These are phyloP conservation scores for Panulirus ornatus DNA, from an alignment of 1,140 invertebrate genomes.

Conservation along the genomic window DNA sequence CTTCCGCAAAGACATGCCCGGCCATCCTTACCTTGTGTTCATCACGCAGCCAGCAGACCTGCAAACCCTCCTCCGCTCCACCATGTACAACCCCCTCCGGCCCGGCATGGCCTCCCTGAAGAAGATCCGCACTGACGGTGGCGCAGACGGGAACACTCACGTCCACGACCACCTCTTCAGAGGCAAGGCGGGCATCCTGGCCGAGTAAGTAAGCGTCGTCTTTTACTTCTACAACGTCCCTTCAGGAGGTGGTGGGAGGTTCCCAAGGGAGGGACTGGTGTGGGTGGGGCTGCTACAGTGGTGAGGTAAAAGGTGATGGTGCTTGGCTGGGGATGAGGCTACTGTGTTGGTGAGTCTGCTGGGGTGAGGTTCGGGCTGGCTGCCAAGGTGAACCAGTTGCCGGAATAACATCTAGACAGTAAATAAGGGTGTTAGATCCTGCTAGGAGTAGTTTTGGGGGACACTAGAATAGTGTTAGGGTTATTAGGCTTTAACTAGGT, in stretches of 20 bases:
- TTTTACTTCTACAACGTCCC: no score
- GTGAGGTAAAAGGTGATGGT: background rate
- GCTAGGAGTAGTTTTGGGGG: no score
- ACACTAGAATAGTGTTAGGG: no score
- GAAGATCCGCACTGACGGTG: slow-evolving; percentile 39
- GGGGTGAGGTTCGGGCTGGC: background rate
- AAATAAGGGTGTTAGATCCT: no score
- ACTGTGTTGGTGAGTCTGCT: background rate
- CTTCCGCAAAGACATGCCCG: slow-evolving; percentile 69
- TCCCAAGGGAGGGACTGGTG: background rate
- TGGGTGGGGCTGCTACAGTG: background rate
- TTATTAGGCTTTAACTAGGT: no score
- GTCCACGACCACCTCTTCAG: slow-evolving; percentile 17
- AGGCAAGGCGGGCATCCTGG: slow-evolving; percentile 47
- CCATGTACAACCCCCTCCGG: slow-evolving; percentile 50
- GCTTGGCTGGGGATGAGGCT: background rate
- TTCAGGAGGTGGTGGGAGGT: background rate
- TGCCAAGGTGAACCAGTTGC: background rate
- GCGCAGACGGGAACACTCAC: slow-evolving; percentile 24
- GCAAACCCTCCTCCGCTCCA: slow-evolving; percentile 29
- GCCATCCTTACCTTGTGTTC: slow-evolving; percentile 57
- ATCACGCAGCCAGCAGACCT: slow-evolving; percentile 48
- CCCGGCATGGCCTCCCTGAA: slow-evolving; percentile 63
- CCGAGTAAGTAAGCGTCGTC: slow-evolving; percentile 61
- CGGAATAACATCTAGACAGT: no score